Evolutionary conservation across 2,888 invertebrate species (phyloP), one percentile per base, ranked within the genome.

Genomic region (Ormyrus labotus): DNA sequence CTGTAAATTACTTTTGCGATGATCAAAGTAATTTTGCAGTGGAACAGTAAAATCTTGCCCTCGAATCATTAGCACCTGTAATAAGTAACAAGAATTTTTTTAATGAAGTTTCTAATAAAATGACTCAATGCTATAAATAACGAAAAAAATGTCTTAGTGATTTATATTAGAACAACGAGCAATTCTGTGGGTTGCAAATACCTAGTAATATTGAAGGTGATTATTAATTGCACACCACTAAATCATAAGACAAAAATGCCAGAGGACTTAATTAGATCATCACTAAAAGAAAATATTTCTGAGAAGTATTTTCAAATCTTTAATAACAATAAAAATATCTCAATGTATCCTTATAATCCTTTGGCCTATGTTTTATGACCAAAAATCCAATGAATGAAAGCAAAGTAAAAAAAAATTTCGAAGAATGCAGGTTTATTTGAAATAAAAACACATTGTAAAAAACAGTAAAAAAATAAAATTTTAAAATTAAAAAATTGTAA

Each of bases 21-120:
- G 70, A 71, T 82, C 71, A 76, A 82, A 79, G 76, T 82, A 77
- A 79, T 11, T 79, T 81, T 74, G 58, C 74, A 78, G 55, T 74
- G 13, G 51, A 73, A 73, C 61, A 77, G 63, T 64, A 72, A 60
- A 72, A 53, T 76, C 73, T 76, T 74, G 65, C 78, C 69, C 79
- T 71, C 57, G 72, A 76, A 71, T 82, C 76, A 80, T 80, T 80
- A 82, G 82, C 82, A 82, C 71, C 58, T 80, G 78, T 83, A 81
- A 77, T 73, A 57, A 79, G 47, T 75, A 76, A 81, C 63, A 69
- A 64, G 50, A 70, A 70, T 81, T 81, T 80, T 72, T 81, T 81
- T 74, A 79, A 79, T 67, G 55, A 78, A 77, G 67, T 80, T 82
- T 80, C 74, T 82, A 80, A 82, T 80, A 80, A 82, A 82, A 77